Evolutionary conservation across 2,113 vertebrate species (phyloP), one percentile per base, ranked within the genome.

Genomic region (Apus apus): DNA sequence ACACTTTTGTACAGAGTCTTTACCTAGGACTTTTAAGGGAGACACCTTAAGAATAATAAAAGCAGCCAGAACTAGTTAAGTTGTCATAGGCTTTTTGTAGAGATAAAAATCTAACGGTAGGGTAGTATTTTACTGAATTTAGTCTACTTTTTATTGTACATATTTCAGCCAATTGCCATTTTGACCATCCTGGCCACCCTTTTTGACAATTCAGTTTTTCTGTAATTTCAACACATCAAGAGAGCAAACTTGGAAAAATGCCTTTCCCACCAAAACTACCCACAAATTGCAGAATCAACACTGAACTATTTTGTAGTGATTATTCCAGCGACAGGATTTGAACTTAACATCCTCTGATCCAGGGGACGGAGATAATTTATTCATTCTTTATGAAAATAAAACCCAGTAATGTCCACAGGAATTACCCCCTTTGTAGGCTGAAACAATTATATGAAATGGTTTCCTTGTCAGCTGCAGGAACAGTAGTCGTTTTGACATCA

Each of bases 271-370:
- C 91, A 94, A 95, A 97, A 97, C 94, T 95, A 77, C 93, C 97
- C 97, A 95, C 96, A 98, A 98, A 97, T 97, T 97, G 96, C 96
- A 97, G 93, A 98, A 96, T 97, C 97, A 98, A 97, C 97, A 98
- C 43, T 93, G 87, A 96, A 94, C 80, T 95, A 97, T 96, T 97
- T 96, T 94, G 84, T 93, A 96, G 95, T 79, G 93, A 97, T 96
- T 93, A 95, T 84, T 93, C 54, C 80, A 93, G 73, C 1, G 32
- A 87, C 95, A 91, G 89, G 71, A 97, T 93, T 93, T 94, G 89
- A 95, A 97, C 90, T 96, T 93, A 94, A 96, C 96, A 87, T 97
- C 92, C 95, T 96, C 95, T 86, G 93, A 97, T 96, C 91, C 64
- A 4, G 71, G 54, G 88, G 79, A 93, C 93, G 87, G 83, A 96